Percentiles rank a stretch among this genome's conserved stretches.
phyloP scores from a whole-genome alignment of 2,113 vertebrate species.

The Turnix velox region DNA sequence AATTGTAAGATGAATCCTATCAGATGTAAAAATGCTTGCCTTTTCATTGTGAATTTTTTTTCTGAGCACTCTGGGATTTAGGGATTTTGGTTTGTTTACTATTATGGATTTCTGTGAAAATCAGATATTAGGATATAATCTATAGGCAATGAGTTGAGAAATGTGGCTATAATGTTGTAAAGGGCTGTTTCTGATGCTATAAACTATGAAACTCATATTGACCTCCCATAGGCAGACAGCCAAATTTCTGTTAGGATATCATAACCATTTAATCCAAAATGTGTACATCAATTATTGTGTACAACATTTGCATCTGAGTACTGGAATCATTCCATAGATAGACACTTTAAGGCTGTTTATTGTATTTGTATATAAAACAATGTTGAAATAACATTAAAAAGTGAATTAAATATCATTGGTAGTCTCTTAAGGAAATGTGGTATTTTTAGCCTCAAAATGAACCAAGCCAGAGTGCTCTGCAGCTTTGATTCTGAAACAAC shows the following conservation, averaged over 20 bases:
- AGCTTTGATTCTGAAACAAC: neutral
- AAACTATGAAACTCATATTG: conserved; percentile 8
- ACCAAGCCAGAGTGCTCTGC: neutral
- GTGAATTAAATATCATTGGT: neutral
- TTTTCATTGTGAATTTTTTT: conserved; percentile 55
- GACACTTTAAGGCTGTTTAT: neutral
- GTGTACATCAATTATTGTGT: conserved; percentile 13
- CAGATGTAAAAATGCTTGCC: conserved; percentile 25
- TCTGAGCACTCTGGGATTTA: conserved; percentile 7
- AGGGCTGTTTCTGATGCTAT: conserved; percentile 7
- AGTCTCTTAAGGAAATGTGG: neutral
- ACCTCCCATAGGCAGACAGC: conserved; percentile 27
- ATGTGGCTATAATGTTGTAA: conserved; percentile 5
- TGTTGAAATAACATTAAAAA: neutral
- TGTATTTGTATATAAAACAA: neutral
- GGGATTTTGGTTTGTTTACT: conserved; percentile 24
- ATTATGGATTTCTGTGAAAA: conserved; percentile 49
- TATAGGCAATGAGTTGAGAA: conserved; percentile 28
- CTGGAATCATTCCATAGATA: neutral
- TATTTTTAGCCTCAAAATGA: neutral
- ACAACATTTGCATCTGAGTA: conserved; percentile 10
- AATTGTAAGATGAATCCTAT: conserved; percentile 29
- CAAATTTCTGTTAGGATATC: conserved; percentile 54
- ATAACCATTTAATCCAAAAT: conserved; percentile 38
- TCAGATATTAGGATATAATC: conserved; percentile 18